phyloP scores from a whole-genome alignment of 2,797 vertebrate genomes.

The Pterois miles region DNA sequence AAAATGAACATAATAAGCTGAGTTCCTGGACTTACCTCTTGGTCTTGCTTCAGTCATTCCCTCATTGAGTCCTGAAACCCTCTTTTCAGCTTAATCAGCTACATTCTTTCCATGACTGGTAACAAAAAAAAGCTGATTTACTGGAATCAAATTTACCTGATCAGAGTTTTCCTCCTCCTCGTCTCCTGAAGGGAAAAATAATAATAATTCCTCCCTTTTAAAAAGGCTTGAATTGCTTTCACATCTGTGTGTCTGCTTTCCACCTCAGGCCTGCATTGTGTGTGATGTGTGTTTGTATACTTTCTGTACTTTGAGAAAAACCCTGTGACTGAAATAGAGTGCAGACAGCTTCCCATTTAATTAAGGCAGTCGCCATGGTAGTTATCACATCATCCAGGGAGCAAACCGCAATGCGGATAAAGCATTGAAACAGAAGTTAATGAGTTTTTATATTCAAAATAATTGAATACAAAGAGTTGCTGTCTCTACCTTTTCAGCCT shows the following conservation, averaged over 20 bases:
- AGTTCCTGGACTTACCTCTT: not conserved
- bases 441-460: not conserved
- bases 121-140: conserved; percentile 62
- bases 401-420: conserved; percentile 1
- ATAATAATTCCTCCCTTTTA: conserved; percentile 40
- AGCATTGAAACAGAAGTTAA: not conserved
- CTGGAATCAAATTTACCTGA: conserved; percentile 75
- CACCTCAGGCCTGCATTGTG: conserved; percentile 38
- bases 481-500: not conserved
- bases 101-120: conserved; percentile 77
- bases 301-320: conserved; percentile 28
- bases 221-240: conserved; percentile 60
- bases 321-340: conserved; percentile 21
- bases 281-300: conserved; percentile 29
- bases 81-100: conserved; percentile 53
- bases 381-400: conserved; percentile 48
- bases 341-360: conserved; percentile 58
- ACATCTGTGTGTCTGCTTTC: conserved; percentile 78
- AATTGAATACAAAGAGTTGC: not conserved
- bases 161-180: conserved; percentile 64
- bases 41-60: conserved; percentile 1
- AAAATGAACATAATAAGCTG: not conserved
- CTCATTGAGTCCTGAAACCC: conserved; percentile 11
- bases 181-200: conserved; percentile 52
- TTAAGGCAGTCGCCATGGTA: conserved; percentile 49